Evolutionary conservation across 2,888 invertebrate genomes (phyloP), one percentile per base, ranked within the genome.

Genomic region (Epiblema foenella): DNA sequence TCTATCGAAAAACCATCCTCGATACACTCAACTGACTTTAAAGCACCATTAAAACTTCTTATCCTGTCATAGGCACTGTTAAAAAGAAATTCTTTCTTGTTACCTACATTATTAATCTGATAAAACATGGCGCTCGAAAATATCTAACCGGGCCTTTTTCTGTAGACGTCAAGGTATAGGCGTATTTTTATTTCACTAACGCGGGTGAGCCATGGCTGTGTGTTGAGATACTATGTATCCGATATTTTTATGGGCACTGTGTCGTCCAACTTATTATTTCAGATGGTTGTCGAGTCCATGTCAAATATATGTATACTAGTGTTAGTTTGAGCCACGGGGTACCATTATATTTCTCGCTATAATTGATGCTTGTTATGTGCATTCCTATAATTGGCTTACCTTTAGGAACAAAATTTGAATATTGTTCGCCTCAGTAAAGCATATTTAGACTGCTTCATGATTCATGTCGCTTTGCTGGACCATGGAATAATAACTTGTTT

Each of bases 361-460:
- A 24, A 60, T 60, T 60, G 46, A 69, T 29, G 64, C 39, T 52
- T 42, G 69, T 51, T 39, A 24, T 20, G 18, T 46, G 52, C 12
- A 51, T 59, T 17, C 29, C 29, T 46, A 15, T 70, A 20, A 54
- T 24, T 66, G 54, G 52, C 51, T 59, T 29, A 70, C 65, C 51
- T 59, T 70, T 70, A 49, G 54, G 33, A 70, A 52, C n/a, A 42
- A 12, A 65, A 70, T 59, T 57, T 54, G 33, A 46, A 9, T 60
- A 42, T 17, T 17, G 42, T 17, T 37, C 42, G 18, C 51, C 29
- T 20, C 11, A 10, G 39, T 3, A 24, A 68, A 20, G n/a, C 20
- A 17, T 37, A 46, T 46, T 46, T 7, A 51, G 37, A n/a, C 29
- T 20, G 63, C 52, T 63, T 39, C 37, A 64, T 39, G 52, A 52